Evolutionary conservation across 2,888 invertebrate species (phyloP).

Genomic region (Orchestes rusci): DNA sequence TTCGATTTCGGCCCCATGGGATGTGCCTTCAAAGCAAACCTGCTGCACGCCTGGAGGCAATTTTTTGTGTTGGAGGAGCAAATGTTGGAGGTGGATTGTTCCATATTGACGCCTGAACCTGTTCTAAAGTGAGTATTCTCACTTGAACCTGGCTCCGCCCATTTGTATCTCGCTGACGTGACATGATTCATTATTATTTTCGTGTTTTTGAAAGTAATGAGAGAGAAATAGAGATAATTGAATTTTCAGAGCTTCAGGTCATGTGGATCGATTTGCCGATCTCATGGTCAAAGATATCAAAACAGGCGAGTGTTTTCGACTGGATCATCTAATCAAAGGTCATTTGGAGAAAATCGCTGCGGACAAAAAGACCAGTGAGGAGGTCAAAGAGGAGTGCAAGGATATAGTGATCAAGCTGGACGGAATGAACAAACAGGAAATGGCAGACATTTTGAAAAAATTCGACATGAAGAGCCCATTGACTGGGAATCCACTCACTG

Average conservation of each 20-base stretch:
- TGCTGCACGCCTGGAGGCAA: constrained; percentile 88
- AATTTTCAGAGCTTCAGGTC: constrained; percentile 89
- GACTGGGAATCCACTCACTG: constrained; percentile 89
- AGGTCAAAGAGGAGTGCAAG: constrained; percentile 64
- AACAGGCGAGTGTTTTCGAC: constrained; percentile 93
- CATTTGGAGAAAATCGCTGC: constrained; percentile 77
- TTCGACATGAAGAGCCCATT: constrained; percentile 92
- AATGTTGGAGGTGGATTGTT: constrained; percentile 98
- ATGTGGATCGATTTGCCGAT: constrained; percentile 98
- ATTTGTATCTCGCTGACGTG: no score
- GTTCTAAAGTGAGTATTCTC: constrained; percentile 84
- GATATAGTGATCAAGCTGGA: constrained; percentile 80
- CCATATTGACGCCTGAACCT: constrained; percentile 93
- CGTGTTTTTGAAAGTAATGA: no score
- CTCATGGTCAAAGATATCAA: constrained; percentile 97
- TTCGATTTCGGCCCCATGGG: constrained; percentile 99
- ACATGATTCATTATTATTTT: no score
- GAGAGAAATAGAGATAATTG: no score
- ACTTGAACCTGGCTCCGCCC: no score
- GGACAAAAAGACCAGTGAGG: constrained; percentile 74
- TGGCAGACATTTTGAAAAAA: constrained; percentile 76
- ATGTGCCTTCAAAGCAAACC: constrained; percentile 93
- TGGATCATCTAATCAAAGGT: constrained; percentile 96
- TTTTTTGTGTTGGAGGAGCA: constrained; percentile 96
- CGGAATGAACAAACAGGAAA: constrained; percentile 85